Evolutionary conservation across 2,797 vertebrate species (phyloP), one percentile per base, ranked within the genome.

Genomic region (Mus spretus): DNA sequence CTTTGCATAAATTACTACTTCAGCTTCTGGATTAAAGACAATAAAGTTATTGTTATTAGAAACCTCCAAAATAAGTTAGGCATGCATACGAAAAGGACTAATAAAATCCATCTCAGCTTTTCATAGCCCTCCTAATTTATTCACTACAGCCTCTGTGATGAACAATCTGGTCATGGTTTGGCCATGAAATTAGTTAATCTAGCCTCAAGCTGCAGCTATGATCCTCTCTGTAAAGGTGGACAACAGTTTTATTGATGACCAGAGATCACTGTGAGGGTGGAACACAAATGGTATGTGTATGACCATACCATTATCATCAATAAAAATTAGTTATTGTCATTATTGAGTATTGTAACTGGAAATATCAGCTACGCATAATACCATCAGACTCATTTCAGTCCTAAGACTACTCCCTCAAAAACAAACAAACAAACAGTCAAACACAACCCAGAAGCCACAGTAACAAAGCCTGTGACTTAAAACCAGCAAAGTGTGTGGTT

Each of bases 11-110:
- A 67, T 10, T 9, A 89, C 37, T 31, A 70, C 53, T 83, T 90
- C 22, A 65, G 10, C 67, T 70, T 95, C 75, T 97, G 53, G 6
- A 93, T 90, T 75, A 96, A 94, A 79, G 40, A 55, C 5, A 31
- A 67, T 10, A 79, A 83, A 81, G n/a, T 28, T 88, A 57, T 57
- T 81, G 65, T 40, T 90, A 22, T 70, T 57, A 63, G 53, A 89
- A 67, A 61, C 3, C 24, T 77, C 79, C 3, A 59, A 63, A 96
- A 94, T 81, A 13, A 95, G 47, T 78, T 77, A 72, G 13, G 10
- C 79, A 74, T 77, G 17, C 53, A 90, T 34, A 57, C 6, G 44
- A 65, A 53, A 78, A 79, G 17, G 47, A 19, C 9, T 47, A 87
- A 40, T 77, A 91, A 91, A 94, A 91, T 74, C 74, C 4, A 78